Base-by-base conservation (phyloP, 2,888 invertebrate genomes). In the Pseudococcus viburni region DNA sequence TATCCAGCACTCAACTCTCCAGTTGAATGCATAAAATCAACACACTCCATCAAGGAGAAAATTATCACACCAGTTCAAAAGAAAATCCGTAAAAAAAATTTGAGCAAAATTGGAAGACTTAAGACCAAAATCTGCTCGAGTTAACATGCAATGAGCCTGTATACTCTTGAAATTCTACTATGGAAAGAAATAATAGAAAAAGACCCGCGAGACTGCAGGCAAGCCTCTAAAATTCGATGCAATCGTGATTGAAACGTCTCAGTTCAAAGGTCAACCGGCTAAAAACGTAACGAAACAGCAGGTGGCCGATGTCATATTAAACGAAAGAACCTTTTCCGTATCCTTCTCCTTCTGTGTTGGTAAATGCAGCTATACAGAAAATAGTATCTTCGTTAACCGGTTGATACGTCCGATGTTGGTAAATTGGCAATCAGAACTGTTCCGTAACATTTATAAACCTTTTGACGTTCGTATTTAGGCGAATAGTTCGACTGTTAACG, bases 241-340 rank as follows among this genome's bases (percentile, higher is more conserved):
- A 59, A 19, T 39, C 64, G 55, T 86, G 86, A 86, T 86, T 86
- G 86, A 86, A 86, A 86, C 86, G 86, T 86, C 64, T 22, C 39
- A 86, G 86, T 86, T 86, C 86, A 86, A 86, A 86, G 86, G 86
- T 86, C 86, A 86, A 64, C 86, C 86, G 17, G 86, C 86, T 68
- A 86, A 86, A 86, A 86, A 86, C 64, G 86, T 86, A 86, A 86
- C 86, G 68, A 86, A 86, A 64, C 86, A 86, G 86, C 86, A 86
- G 86, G 86, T 86, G 86, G 64, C 33, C 55, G 17, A 86, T 86
- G 68, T 64, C 42, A 42, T 68, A 42, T 42, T 7, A n/a, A 86
- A 8, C 59, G 19, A 19, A 4, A 7, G 19, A 59, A 59, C 59
- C 64, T 80, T 42, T 46, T 77, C 33, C 64, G 59, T 64, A 68